Evolutionary conservation across 2,113 vertebrate genomes (phyloP), one percentile per base, ranked within the genome.

Genomic region (Heterochromis multidens): DNA sequence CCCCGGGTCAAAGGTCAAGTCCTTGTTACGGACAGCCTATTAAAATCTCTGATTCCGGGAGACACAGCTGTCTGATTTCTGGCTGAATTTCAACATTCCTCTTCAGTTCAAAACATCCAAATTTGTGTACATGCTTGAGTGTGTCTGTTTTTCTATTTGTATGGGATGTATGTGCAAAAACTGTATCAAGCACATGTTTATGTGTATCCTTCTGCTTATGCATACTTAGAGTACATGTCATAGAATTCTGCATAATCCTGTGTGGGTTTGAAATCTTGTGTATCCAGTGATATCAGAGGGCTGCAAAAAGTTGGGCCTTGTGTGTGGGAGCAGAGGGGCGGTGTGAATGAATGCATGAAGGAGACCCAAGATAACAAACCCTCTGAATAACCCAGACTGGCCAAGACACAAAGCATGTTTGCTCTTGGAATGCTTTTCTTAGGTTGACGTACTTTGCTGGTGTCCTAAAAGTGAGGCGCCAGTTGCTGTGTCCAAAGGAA

Each of bases 341-440:
- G 67, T 84, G 70, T 74, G 70, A 54, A 54, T 33, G 70, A 74
- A 74, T 54, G 27, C 46, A 74, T 54, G 46, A 74, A 74, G 70
- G 70, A 74, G 70, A 74, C 70, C 46, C 70, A 33, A 74, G 70
- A 74, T 74, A 74, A 74, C 70, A 74, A 74, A 74, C 70, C 70
- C 70, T 74, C 87, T 88, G 88, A 94, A 94, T 93, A 93, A 93
- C 92, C 81, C 80, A 85, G 81, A 85, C 87, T 88, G 89, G 85
- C 81, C 70, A 74, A 54, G 92, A 93, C 84, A 94, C 84, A 74
- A 74, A 74, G 70, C 93, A 91, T 93, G 88, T 83, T 87, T 95
- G 90, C 91, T 95, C 80, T 89, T 70, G 88, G 82, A 90, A 89
- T 59, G 85, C 92, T 89, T 57, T 82, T 85, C 80, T 86, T 85